Evolutionary conservation across 2,888 invertebrate genomes (phyloP).

Genomic region (Drosophila maculinotata): DNA sequence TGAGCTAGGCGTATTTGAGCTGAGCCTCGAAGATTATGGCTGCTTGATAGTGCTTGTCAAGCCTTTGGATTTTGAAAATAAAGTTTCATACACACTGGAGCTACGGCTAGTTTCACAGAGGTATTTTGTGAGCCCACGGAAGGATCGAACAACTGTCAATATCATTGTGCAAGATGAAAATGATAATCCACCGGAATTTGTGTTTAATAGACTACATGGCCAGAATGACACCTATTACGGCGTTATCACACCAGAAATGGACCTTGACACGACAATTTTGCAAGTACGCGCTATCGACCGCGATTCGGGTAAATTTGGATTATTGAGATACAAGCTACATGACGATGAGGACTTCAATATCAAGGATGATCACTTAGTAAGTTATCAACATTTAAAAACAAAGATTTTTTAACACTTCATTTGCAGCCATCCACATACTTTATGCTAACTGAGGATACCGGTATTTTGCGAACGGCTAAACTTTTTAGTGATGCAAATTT

Average conservation of each 20-base stretch:
- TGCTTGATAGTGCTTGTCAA: constrained; percentile 91
- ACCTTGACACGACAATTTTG: constrained; percentile 91
- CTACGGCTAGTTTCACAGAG: constrained; percentile 92
- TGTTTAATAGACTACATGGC: constrained; percentile 88
- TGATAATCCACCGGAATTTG: constrained; percentile 94
- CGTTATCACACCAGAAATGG: constrained; percentile 90
- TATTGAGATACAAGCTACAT: constrained; percentile 88
- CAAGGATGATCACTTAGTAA: constrained; percentile 79
- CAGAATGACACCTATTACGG: constrained; percentile 91
- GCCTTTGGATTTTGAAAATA: constrained; percentile 91
- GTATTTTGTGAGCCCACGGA: constrained; percentile 92
- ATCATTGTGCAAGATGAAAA: constrained; percentile 94
- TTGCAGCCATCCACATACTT: constrained; percentile 87
- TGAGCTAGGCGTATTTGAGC: constrained; percentile 88
- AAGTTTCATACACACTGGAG: constrained; percentile 90
- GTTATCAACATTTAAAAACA: constrained; percentile 10
- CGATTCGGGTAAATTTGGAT: constrained; percentile 93
- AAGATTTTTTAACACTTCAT: not conserved
- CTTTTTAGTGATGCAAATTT: constrained; percentile 89
- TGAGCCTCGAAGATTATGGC: constrained; percentile 91
- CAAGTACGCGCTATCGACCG: constrained; percentile 95
- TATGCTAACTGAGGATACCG: constrained; percentile 90
- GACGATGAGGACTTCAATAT: constrained; percentile 83
- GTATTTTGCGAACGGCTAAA: constrained; percentile 90
- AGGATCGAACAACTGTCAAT: constrained; percentile 90